Base-by-base conservation (phyloP, 2,888 invertebrate genomes). In the Trichogramma dendrolimi region DNA sequence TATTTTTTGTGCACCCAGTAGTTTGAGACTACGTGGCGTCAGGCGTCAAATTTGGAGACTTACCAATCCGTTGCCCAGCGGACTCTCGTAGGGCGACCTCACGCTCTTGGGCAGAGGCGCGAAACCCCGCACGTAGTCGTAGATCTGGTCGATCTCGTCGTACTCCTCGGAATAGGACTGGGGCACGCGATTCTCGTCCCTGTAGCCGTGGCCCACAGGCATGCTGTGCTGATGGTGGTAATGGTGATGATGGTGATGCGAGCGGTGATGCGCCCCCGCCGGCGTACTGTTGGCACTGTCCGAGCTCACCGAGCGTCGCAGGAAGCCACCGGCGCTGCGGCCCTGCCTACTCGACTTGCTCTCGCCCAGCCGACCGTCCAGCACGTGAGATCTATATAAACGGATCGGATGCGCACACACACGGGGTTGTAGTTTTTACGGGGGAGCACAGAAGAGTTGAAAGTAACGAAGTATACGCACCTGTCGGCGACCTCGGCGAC, bases 121-220 rank as follows among this genome's bases (percentile, higher is more conserved):
- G 70, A 96, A 90, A 1, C 96, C 95, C 66, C 96, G 84, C 0
- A 96, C 94, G 78, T 96, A 96, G 77, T 95, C 94, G 77, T 96
- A 96, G 68, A 96, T 94, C 80, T 96, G 94, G 82, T 96, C 96
- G 70, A 96, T 94, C 80, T 96, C 95, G 71, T 95, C 94, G 80
- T 96, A 94, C 73, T 94, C 94, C 76, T 92, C 92, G 42, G 88
- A 84, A 66, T 80, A 81, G 14, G 81, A 76, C 72, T 75, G 64
- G 5, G 71, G 70, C 51, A 70, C 59, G 84, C 83, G 55, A 85
- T 83, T 67, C 85, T 83, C 70, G 84, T 86, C 73, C 87, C 90
- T 74, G 85, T 83, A 70, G 84, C 85, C 68, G 82, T 83, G 69
- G 82, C 81, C 72, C 83, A 81, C 11, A 59, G 61, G 55, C 51